A percentile compares a stretch with the other conserved stretches of the same genome.
These are phyloP conservation scores for Odontamblyopus rebecca DNA, from an alignment of 2,797 vertebrate genomes.

Conservation along the genomic window DNA sequence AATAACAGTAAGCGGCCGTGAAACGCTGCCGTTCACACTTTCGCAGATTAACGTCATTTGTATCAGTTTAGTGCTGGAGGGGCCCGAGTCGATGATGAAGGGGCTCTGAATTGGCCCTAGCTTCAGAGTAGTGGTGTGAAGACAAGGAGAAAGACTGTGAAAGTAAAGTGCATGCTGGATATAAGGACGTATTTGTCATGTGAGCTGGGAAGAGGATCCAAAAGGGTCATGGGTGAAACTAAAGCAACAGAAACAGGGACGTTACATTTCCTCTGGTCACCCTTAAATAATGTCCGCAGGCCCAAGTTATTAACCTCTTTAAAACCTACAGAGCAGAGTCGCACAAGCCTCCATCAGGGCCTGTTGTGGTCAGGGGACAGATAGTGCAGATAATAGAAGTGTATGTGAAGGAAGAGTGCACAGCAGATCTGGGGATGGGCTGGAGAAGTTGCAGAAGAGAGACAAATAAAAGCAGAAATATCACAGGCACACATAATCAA, in stretches of 20 bases:
- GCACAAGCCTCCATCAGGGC: slow-evolving; percentile 64
- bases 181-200: slow-evolving; percentile 62
- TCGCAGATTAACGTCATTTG: slow-evolving; percentile 80
- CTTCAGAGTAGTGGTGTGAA: slow-evolving; percentile 40
- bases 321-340: slow-evolving; percentile 71
- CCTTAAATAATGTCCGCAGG: slow-evolving; percentile 82
- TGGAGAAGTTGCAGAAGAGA: slow-evolving; percentile 45
- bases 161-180: slow-evolving; percentile 41
- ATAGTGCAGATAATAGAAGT: slow-evolving; percentile 78
- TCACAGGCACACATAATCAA: slow-evolving; percentile 82
- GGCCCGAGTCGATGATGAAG: slow-evolving; percentile 70
- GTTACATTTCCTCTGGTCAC: slow-evolving; percentile 73
- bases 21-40: slow-evolving; percentile 78
- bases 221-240: slow-evolving; percentile 71
- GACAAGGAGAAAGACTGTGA: slow-evolving; percentile 22
- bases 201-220: slow-evolving; percentile 44
- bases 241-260: slow-evolving; percentile 77
- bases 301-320: slow-evolving; percentile 85
- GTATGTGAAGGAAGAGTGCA: slow-evolving; percentile 72
- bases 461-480: slow-evolving; percentile 79
- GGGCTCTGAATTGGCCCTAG: slow-evolving; percentile 52
- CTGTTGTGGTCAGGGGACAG: slow-evolving; percentile 71
- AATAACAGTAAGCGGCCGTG: slow-evolving; percentile 68
- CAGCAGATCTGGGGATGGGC: slow-evolving; percentile 61
- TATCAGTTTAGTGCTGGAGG: slow-evolving; percentile 78